Base-by-base conservation (phyloP, 2,888 invertebrate species). In the Callosobruchus maculatus region DNA sequence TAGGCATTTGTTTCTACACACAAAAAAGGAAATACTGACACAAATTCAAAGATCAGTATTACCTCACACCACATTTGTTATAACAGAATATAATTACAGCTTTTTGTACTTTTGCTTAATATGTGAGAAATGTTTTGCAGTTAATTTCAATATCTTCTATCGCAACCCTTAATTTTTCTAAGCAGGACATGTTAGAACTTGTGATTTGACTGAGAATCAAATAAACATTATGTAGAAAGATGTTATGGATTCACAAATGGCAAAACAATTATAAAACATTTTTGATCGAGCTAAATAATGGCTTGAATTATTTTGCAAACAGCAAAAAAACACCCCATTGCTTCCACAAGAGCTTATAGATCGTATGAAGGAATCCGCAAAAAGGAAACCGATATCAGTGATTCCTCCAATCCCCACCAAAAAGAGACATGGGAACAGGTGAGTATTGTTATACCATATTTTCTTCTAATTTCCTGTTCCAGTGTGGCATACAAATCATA, bases 341-440 rank as follows among this genome's bases (percentile, higher is more conserved):
- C 80, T 90, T 68, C 89, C 90, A 20, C 85, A 87, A 81, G 89
- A 90, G 82, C 85, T 90, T 21, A 88, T 90, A 71, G 88, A 89
- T 75, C 88, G 89, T 79, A 90, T 90, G 82, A 89, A 88, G 82
- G 88, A 88, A 74, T 88, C 88, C 22, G 86, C 84, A 22, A 88
- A 88, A 80, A 87, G 89, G 77, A 90, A 88, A 83, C 81, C 85
- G 21, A 88, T 89, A 78, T 85, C 89, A 75, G 85, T 90, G 71
- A 89, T 90, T 81, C 88, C 88, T 20, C 80, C 83, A 2, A 81
- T 83, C 67, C 81, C 81, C 21, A 75, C 75, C 30, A 81, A 77
- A 68, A 81, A 79, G 74, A 71, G 30, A 20, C 22, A 30, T 13
- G 49, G 49, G 4, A 49, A 49, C 49, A 49, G 49, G 49, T 49